These are phyloP conservation scores for Varanus komodoensis DNA, from an alignment of 2,113 vertebrate species.

Conservation along the genomic window DNA sequence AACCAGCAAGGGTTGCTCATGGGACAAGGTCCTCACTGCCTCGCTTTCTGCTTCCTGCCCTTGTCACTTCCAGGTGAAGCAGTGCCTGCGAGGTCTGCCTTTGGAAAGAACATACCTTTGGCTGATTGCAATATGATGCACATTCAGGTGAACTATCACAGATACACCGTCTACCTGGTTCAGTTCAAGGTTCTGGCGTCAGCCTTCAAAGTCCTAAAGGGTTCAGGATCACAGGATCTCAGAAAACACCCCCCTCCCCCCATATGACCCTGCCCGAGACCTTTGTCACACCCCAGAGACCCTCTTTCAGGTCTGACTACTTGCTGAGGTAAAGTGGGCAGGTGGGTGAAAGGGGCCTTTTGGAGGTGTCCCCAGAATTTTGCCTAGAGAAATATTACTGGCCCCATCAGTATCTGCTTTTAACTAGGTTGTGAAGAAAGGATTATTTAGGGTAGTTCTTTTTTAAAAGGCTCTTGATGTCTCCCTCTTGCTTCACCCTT, in stretches of 20 bases:
- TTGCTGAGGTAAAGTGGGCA: neutral
- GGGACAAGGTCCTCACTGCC: neutral
- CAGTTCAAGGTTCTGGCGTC: neutral
- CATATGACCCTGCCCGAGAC: neutral
- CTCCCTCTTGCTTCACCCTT: no score
- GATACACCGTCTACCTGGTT: neutral
- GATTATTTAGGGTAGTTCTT: neutral
- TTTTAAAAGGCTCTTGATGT: neutral
- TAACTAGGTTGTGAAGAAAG: neutral
- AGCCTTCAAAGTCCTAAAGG: neutral
- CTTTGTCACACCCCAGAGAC: neutral
- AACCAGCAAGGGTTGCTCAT: neutral
- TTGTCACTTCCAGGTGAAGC: neutral
- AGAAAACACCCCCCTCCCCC: neutral
- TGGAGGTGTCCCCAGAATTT: neutral
- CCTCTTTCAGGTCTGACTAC: neutral
- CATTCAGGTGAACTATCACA: neutral
- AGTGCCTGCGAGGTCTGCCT: neutral
- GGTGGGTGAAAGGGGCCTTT: neutral
- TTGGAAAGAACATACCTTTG: neutral
- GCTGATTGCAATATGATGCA: neutral
- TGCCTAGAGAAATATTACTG: neutral
- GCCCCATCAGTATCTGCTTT: neutral
- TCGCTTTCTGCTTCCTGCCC: neutral
- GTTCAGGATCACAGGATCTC: neutral